Evolutionary conservation across 1,140 invertebrate genomes (phyloP), one percentile per base, ranked within the genome.

Genomic region (Drosophila saltans): DNA sequence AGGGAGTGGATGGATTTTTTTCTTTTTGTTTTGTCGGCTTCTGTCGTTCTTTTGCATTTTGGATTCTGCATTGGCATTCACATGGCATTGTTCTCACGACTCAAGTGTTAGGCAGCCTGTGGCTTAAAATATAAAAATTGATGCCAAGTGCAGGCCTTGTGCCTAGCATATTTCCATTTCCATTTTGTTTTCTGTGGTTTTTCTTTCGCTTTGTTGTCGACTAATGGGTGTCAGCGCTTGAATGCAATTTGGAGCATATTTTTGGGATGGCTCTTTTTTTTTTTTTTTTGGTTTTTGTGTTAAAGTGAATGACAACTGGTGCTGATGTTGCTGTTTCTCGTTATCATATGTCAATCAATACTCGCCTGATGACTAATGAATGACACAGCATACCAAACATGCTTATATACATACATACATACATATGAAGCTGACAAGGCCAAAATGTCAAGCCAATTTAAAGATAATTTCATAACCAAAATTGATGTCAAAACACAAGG

Each of bases 81-180:
- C 74, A 77, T 89, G 73, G 83, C 83, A 89, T 88, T 88, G 83
- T 89, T 89, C 82, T 70, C 70, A 69, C 84, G 58, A 68, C 76
- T 83, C 80, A 79, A 83, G 84, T 86, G 83, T 62, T 80, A 83
- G 76, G 80, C 83, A 83, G 84, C 68, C 80, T 70, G 84, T 77
- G 80, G 83, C 83, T 88, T 88, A 69, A 88, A 88, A 89, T 88
- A 82, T 88, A 88, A 83, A 88, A 88, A 88, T 88, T 88, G 80
- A 89, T 89, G 84, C 76, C 80, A 89, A 89, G 80, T 89, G 80
- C 77, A 80, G 83, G 70, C 72, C 84, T 77, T 88, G 76, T 67
- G 52, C 66, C 58, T 62, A 59, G 69, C 58, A 58, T 75, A 69
- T 75, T 75, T 72, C 63, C 63, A 79, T 81, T 85, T 81, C 66